A percentile compares a stretch with the other conserved stretches of the same genome.
phyloP scores from a whole-genome alignment of 2,888 invertebrate species.

The Carterocephalus palaemon region DNA sequence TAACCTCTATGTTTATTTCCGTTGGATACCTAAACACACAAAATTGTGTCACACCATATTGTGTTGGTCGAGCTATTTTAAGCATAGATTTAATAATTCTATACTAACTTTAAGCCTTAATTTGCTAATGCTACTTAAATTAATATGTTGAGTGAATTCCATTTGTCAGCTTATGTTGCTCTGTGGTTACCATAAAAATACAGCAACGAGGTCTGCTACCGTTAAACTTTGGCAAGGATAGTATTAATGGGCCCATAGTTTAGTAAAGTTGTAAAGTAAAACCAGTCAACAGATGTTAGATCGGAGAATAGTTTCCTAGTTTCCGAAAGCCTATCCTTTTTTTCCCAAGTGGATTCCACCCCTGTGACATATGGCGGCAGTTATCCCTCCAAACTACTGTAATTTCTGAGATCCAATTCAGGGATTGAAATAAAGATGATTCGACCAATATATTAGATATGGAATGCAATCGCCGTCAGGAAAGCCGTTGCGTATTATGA shows the following conservation, averaged over 20 bases:
- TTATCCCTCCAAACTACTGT: constrained; percentile 67
- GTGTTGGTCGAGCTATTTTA: too few species aligned
- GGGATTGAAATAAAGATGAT: constrained; percentile 54
- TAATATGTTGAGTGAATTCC: too few species aligned
- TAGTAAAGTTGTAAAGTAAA: constrained; percentile 49
- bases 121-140: too few species aligned
- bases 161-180: too few species aligned
- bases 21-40: too few species aligned
- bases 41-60: too few species aligned
- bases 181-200: too few species aligned
- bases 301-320: constrained; percentile 41
- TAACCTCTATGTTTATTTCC: too few species aligned
- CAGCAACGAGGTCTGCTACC: too few species aligned
- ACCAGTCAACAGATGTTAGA: constrained; percentile 36
- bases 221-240: too few species aligned
- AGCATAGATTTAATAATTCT: too few species aligned
- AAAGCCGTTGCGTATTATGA: constrained; percentile 26
- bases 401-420: constrained; percentile 60
- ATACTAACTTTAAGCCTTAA: too few species aligned
- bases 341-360: constrained; percentile 36
- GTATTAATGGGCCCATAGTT: constrained; percentile 50
- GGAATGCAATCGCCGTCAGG: constrained; percentile 36
- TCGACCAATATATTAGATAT: constrained; percentile 34
- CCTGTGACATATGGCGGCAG: constrained; percentile 58
- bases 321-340: constrained; percentile 40